Evolutionary conservation across 1,140 invertebrate species (phyloP).

Genomic region (Riptortus pedestris): DNA sequence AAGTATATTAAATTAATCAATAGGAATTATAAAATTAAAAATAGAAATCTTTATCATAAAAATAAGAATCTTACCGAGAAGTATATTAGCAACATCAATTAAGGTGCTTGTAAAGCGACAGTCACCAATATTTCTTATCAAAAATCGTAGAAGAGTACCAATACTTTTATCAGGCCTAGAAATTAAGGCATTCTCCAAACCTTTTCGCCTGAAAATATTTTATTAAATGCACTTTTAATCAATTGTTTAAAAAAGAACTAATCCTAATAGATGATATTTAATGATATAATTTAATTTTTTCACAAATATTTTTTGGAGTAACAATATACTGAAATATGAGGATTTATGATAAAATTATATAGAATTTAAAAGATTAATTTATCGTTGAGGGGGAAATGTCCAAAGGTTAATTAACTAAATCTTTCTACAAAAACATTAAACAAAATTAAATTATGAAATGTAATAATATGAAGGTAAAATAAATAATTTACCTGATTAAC

Average conservation of each 20-base stretch:
- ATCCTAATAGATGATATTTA: conserved; percentile 25
- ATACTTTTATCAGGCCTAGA: conserved; percentile 57
- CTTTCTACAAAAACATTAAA: too few species aligned
- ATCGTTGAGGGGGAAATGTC: too few species aligned
- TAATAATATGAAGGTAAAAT: not conserved
- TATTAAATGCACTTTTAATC: too few species aligned
- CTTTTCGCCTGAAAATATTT: conserved; percentile 57
- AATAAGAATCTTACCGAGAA: conserved; percentile 47
- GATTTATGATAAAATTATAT: too few species aligned
- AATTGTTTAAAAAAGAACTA: too few species aligned
- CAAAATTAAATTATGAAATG: too few species aligned
- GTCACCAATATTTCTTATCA: conserved; percentile 64
- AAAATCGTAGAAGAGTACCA: conserved; percentile 57
- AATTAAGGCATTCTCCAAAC: conserved; percentile 56
- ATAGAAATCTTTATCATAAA: too few species aligned
- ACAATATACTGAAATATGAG: too few species aligned
- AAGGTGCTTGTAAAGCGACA: conserved; percentile 59
- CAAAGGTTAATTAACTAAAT: too few species aligned
- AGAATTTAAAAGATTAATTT: too few species aligned
- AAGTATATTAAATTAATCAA: too few species aligned
- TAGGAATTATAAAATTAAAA: too few species aligned
- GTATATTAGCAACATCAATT: conserved; percentile 57
- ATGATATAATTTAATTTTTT: conserved; percentile 10
- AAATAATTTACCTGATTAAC: conserved; percentile 46
- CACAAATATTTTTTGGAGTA: not conserved